These are phyloP conservation scores for Calliopum simillimum DNA, from an alignment of 2,888 invertebrate genomes.

Conservation along the genomic window DNA sequence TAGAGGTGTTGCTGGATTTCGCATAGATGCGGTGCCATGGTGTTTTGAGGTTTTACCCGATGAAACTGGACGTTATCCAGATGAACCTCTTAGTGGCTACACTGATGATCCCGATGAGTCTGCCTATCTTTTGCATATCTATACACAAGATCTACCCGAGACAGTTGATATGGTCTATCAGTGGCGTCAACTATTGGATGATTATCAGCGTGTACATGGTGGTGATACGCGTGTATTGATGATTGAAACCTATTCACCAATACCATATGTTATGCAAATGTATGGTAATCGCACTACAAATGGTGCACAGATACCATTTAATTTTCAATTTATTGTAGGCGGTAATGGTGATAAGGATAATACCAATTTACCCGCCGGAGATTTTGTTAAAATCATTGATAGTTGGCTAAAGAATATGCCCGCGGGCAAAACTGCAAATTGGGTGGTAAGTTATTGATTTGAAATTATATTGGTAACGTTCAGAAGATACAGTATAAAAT, in stretches of 20 bases:
- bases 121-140: slow-evolving; percentile 72
- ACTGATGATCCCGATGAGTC: slow-evolving; percentile 69
- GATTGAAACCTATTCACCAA: slow-evolving; percentile 73
- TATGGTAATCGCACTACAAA: slow-evolving; percentile 70
- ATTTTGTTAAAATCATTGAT: slow-evolving; percentile 70
- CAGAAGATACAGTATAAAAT: no score
- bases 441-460: slow-evolving; percentile 79
- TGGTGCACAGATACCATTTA: slow-evolving; percentile 75
- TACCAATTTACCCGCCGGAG: slow-evolving; percentile 61
- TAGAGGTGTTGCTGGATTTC: slow-evolving; percentile 87
- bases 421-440: slow-evolving; percentile 70
- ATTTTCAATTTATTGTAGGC: slow-evolving; percentile 72
- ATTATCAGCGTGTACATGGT: slow-evolving; percentile 67
- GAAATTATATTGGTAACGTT: no score
- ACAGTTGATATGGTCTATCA: slow-evolving; percentile 77
- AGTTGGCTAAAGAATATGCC: slow-evolving; percentile 73
- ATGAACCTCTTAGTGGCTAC: slow-evolving; percentile 71
- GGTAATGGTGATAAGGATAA: slow-evolving; percentile 69
- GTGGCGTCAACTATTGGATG: slow-evolving; percentile 74
- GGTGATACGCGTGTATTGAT: slow-evolving; percentile 70
- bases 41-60: slow-evolving; percentile 66
- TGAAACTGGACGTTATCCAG: slow-evolving; percentile 71
- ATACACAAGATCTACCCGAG: slow-evolving; percentile 73
- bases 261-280: slow-evolving; percentile 70
- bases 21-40: slow-evolving; percentile 79